Conservation (phyloP, 2,888 invertebrate genomes). For the Tetragonisca angustula region DNA sequence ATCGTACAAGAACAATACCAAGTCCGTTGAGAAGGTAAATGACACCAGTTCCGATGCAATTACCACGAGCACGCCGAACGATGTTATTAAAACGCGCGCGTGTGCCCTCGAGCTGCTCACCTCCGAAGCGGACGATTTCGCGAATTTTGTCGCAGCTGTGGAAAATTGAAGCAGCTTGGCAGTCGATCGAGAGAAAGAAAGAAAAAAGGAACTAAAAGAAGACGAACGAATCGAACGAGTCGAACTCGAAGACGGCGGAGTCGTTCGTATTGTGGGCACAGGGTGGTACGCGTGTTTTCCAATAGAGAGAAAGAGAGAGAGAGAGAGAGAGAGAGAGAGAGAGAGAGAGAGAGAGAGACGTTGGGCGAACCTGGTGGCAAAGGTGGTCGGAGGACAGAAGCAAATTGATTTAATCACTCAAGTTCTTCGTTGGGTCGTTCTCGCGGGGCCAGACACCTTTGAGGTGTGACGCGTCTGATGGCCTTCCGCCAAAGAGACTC, state of each 20-base stretch:
- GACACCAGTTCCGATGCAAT: slow-evolving; percentile 30
- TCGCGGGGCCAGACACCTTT: slow-evolving; percentile 58
- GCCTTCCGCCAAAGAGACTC: slow-evolving; percentile 48
- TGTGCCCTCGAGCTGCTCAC: slow-evolving; percentile 18
- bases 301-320: background rate
- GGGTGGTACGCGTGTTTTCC: background rate
- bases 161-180: background rate
- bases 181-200: background rate
- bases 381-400: slow-evolving; percentile 8
- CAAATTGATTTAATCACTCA: slow-evolving; percentile 67
- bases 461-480: slow-evolving; percentile 62
- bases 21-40: background rate
- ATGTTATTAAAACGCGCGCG: slow-evolving; percentile 40
- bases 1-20: too few relatives aligned
- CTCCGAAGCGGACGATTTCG: background rate
- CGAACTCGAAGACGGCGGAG: background rate
- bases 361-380: background rate
- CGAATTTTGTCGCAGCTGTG: background rate
- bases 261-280: background rate
- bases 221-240: background rate
- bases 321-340: background rate
- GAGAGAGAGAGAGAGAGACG: too few relatives aligned
- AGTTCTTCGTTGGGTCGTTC: slow-evolving; percentile 35
- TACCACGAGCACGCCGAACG: slow-evolving; percentile 50
- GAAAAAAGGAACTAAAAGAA: background rate